Conservation (phyloP, 2,797 vertebrate species). For the Nasua narica region DNA sequence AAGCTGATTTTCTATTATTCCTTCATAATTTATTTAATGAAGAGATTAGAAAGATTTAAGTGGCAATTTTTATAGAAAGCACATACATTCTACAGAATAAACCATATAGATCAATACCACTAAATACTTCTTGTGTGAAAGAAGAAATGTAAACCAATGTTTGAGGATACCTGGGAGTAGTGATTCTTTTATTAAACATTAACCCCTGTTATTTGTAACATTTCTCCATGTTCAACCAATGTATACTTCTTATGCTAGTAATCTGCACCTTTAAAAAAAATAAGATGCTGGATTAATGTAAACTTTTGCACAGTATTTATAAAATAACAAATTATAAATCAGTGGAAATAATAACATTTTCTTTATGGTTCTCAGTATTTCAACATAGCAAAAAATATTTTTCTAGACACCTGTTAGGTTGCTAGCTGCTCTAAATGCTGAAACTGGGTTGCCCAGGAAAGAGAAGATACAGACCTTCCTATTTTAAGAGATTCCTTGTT, state of each 20-base stretch:
- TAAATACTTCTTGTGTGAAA: not conserved
- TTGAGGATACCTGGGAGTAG: not conserved
- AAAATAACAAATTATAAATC: constrained; percentile 3
- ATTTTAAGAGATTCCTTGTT: not conserved
- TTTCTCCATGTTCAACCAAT: not conserved
- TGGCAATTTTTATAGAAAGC: not conserved
- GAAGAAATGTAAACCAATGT: not conserved
- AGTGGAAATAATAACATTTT: not conserved
- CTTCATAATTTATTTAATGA: not conserved
- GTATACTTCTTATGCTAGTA: not conserved
- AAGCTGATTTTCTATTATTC: constrained; percentile 1
- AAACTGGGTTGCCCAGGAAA: not conserved
- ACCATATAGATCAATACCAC: not conserved
- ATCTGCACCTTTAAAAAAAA: not conserved
- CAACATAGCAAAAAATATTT: not conserved
- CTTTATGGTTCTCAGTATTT: not conserved
- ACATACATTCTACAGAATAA: not conserved
- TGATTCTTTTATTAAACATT: not conserved
- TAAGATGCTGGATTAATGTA: not conserved
- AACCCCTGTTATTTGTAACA: not conserved
- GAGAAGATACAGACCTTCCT: not conserved
- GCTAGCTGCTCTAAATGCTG: not conserved
- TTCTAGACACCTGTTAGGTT: not conserved
- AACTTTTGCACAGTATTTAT: not conserved
- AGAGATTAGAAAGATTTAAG: not conserved